Base-by-base conservation (phyloP, 2,797 vertebrate species). In the Brotogeris chrysoptera region DNA sequence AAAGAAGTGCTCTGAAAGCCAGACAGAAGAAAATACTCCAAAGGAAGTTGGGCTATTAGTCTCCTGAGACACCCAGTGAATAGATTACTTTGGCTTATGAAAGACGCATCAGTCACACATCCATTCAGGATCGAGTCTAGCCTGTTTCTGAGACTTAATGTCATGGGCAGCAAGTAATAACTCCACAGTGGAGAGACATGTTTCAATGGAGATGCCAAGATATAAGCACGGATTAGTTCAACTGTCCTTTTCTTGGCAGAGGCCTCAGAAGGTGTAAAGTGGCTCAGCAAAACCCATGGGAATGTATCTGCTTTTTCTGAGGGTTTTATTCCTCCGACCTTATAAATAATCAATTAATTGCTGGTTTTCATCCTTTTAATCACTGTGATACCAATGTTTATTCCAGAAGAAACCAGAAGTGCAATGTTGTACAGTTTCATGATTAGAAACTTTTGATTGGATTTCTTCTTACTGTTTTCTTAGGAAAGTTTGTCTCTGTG, bases 31-130 rank as follows among this genome's bases (percentile, higher is more conserved):
- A 91, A 83, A 72, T 57, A 70, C 64, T 88, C 79, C 60, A 73
- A 47, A 87, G 85, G 55, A 90, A 76, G 60, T 30, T 93, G 71
- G 85, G 76, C 88, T 81, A 57, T 73, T 90, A 66, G 71, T 93
- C 74, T 91, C 63, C 57, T 2, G 88, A 96, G 92, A 93, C 65
- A 82, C 47, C 10, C 65, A 32, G 61, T 34, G 23, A 96, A 87
- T 64, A 90, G 60, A 84, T 96, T 93, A 94, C 4, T 38, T 93
- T 93, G 63, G 50, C 84, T 97, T 94, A 64, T 69, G 86, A 96
- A 93, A 90, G 96, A 92, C 64, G 57, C 74, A 93, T 95, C 79
- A 72, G 71, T 96, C 92, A 97, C 65, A 86, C 20, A 85, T 93
- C 81, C 80, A 32, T 79, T 95, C 70, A 65, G 70, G 94, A 90